A percentile compares a stretch with the other conserved stretches of the same genome.
Evolutionary conservation across 2,113 vertebrate species (phyloP).

Genomic region (Equus przewalskii): DNA sequence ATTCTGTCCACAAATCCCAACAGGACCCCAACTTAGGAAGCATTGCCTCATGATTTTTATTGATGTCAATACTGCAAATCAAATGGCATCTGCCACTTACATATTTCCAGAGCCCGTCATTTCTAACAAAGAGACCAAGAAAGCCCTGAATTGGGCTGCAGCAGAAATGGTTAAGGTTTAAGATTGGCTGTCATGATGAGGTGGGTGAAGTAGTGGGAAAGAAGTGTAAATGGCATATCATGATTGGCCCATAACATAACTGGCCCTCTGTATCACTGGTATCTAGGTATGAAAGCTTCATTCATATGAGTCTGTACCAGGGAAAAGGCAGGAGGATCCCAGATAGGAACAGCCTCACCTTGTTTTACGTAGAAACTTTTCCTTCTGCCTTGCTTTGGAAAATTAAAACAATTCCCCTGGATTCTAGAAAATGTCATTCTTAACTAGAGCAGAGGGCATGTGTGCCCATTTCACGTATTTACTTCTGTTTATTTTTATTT

Average conservation of each 20-base stretch:
- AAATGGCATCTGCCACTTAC: neutral
- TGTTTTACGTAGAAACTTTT: neutral
- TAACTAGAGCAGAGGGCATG: neutral
- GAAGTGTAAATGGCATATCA: neutral
- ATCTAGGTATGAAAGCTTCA: neutral
- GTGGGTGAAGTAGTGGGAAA: neutral
- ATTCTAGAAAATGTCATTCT: neutral
- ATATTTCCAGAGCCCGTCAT: neutral
- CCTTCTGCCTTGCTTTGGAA: neutral
- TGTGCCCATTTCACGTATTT: no score
- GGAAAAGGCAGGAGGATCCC: neutral
- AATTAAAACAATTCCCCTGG: neutral
- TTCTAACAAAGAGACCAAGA: neutral
- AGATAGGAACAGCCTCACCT: neutral
- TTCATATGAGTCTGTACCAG: neutral
- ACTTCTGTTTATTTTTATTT: no score
- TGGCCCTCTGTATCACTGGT: neutral
- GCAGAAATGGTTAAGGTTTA: neutral
- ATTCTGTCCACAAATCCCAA: neutral
- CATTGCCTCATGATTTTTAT: neutral
- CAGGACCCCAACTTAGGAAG: neutral
- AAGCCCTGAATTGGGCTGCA: neutral
- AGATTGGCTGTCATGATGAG: neutral
- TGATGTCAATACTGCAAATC: neutral
- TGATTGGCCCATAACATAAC: neutral